These are phyloP conservation scores for Phenacoccus solenopsis DNA, from an alignment of 1,140 invertebrate genomes.

Conservation along the genomic window DNA sequence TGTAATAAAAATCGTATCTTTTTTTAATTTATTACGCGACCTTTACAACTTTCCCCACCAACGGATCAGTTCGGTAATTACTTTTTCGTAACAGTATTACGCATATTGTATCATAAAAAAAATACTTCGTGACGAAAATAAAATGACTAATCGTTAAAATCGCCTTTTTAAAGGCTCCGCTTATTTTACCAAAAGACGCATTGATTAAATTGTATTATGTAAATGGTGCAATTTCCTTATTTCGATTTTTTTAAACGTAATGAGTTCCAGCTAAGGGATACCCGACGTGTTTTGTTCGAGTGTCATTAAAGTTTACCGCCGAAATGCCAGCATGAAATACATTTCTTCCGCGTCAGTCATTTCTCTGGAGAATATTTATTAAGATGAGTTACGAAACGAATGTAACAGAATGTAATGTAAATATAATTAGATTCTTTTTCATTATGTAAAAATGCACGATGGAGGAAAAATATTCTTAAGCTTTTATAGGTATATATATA, in stretches of 20 bases:
- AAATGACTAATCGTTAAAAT: not conserved
- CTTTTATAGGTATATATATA: too few relatives aligned
- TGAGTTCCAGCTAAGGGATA: not conserved
- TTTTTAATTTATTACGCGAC: not conserved
- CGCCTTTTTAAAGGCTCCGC: not conserved
- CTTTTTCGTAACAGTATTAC: not conserved
- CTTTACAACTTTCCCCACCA: not conserved
- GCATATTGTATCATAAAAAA: constrained; percentile 3
- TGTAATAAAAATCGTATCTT: not conserved
- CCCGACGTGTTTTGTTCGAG: not conserved
- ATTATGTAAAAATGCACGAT: too few relatives aligned
- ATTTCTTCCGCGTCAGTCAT: too few relatives aligned
- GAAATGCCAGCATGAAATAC: too few relatives aligned
- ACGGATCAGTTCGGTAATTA: not conserved
- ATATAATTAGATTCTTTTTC: too few relatives aligned
- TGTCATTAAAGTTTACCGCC: not conserved
- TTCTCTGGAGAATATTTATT: not conserved
- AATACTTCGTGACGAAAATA: not conserved
- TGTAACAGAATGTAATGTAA: too few relatives aligned
- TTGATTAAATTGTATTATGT: not conserved
- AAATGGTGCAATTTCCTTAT: not conserved
- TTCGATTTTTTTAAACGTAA: not conserved
- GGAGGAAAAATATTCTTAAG: too few relatives aligned
- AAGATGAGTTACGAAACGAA: too few relatives aligned
- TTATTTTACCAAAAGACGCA: not conserved